These are phyloP conservation scores for Papilio aristodemus DNA, from an alignment of 1,140 invertebrate species.

Conservation along the genomic window DNA sequence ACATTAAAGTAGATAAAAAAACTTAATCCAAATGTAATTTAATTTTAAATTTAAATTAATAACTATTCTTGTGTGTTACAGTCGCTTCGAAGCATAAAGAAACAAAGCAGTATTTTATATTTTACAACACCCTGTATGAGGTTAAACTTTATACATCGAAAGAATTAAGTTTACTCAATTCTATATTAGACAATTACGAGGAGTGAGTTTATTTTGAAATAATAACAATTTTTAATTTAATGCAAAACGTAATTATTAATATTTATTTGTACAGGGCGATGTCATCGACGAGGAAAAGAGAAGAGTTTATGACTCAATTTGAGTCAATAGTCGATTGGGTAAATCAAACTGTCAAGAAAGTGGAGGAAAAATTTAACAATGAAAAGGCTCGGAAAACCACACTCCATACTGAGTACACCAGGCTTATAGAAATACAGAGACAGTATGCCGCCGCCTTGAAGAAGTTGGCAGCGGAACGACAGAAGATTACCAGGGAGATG, in stretches of 20 bases:
- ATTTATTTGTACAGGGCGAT: constrained; percentile 82
- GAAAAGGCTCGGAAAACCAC: constrained; percentile 88
- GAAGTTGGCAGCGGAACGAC: constrained; percentile 88
- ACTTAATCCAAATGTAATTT: too few species aligned
- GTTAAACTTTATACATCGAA: constrained; percentile 95
- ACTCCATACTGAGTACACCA: constrained; percentile 86
- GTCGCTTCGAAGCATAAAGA: constrained; percentile 96
- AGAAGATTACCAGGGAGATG: constrained; percentile 76
- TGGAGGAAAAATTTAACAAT: constrained; percentile 83
- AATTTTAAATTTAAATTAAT: background rate
- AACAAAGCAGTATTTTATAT: constrained; percentile 97
- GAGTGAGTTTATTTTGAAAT: constrained; percentile 84
- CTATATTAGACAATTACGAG: constrained; percentile 95
- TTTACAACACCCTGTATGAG: constrained; percentile 98
- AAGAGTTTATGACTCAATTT: constrained; percentile 94
- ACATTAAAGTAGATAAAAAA: too few species aligned
- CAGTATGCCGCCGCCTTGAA: constrained; percentile 92
- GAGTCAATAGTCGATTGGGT: constrained; percentile 93
- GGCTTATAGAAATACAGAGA: constrained; percentile 89
- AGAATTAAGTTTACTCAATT: constrained; percentile 95
- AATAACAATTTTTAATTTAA: constrained; percentile 20
- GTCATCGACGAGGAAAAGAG: constrained; percentile 85
- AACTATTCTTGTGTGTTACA: constrained; percentile 76
- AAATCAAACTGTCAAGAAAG: constrained; percentile 89
- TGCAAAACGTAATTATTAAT: background rate